These are phyloP conservation scores for Danio tinwini DNA, from an alignment of 2,797 vertebrate genomes.

Conservation along the genomic window DNA sequence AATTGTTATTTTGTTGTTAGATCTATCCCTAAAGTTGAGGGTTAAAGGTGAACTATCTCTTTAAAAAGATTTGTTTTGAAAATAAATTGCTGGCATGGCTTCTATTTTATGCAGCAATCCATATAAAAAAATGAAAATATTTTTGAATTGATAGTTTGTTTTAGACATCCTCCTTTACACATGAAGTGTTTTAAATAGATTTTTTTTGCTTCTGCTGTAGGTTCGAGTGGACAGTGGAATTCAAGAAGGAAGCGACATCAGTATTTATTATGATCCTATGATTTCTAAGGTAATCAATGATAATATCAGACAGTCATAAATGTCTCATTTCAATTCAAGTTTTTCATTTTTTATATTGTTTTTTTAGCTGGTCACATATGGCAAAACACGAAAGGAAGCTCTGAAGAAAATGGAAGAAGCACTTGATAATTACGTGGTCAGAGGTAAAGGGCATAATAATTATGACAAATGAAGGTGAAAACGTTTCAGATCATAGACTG, in stretches of 20 bases:
- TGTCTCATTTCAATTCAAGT: not conserved
- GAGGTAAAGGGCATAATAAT: conserved; percentile 79
- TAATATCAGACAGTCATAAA: not conserved
- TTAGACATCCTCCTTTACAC: not conserved
- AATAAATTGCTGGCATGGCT: not conserved
- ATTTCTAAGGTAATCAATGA: conserved; percentile 91
- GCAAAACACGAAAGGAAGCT: conserved; percentile 88
- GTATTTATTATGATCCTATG: conserved; percentile 99
- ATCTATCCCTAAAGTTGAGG: too few relatives aligned
- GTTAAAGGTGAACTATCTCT: too few relatives aligned
- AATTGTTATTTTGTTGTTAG: too few relatives aligned
- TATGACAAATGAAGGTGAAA: not conserved
- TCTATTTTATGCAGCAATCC: not conserved
- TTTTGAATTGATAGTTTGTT: too few relatives aligned
- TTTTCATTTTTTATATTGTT: not conserved
- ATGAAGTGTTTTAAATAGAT: not conserved
- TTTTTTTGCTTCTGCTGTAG: conserved; percentile 57
- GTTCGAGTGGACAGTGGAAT: conserved; percentile 97
- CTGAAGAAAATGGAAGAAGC: conserved; percentile 86
- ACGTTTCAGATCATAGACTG: not conserved
- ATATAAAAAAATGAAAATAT: not conserved
- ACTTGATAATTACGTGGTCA: conserved; percentile 94
- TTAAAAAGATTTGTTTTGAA: conserved; percentile 20
- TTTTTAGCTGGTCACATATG: conserved; percentile 84
- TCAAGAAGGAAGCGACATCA: conserved; percentile 98